phyloP scores from a whole-genome alignment of 2,113 vertebrate species.

The Dendrocopos noguchii region DNA sequence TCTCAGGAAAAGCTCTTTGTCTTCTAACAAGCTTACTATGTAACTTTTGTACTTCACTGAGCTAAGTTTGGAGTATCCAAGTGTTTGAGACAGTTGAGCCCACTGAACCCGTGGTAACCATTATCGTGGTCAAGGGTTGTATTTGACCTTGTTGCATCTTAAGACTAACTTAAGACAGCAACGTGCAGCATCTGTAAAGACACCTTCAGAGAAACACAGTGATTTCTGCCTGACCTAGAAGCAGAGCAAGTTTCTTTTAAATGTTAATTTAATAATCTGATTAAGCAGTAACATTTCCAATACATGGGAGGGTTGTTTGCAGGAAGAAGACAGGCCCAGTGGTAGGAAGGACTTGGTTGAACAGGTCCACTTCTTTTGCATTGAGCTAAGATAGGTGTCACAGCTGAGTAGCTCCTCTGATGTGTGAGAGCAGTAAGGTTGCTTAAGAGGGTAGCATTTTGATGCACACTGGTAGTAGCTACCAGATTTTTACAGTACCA shows the following conservation, averaged over 20 bases:
- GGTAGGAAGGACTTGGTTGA: background rate
- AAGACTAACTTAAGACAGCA: background rate
- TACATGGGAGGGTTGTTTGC: background rate
- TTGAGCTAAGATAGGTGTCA: background rate
- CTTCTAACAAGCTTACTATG: background rate
- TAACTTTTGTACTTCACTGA: background rate
- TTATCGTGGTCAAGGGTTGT: background rate
- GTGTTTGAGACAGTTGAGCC: background rate
- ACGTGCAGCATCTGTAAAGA: background rate
- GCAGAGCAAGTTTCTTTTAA: background rate
- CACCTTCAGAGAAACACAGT: background rate
- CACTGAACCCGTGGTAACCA: background rate
- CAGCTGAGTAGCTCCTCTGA: slow-evolving; percentile 6
- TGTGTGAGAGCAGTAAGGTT: background rate
- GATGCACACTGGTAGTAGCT: background rate
- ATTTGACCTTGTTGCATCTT: background rate
- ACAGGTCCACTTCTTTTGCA: background rate
- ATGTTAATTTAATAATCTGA: slow-evolving; percentile 19
- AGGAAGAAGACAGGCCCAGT: background rate
- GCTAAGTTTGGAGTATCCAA: background rate
- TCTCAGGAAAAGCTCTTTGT: background rate
- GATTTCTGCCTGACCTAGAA: background rate
- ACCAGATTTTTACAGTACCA: slow-evolving; percentile 27
- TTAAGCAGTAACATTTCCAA: slow-evolving; percentile 24
- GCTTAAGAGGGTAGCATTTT: background rate